Base-by-base conservation (phyloP, 2,113 vertebrate genomes). In the Siniperca knerii region DNA sequence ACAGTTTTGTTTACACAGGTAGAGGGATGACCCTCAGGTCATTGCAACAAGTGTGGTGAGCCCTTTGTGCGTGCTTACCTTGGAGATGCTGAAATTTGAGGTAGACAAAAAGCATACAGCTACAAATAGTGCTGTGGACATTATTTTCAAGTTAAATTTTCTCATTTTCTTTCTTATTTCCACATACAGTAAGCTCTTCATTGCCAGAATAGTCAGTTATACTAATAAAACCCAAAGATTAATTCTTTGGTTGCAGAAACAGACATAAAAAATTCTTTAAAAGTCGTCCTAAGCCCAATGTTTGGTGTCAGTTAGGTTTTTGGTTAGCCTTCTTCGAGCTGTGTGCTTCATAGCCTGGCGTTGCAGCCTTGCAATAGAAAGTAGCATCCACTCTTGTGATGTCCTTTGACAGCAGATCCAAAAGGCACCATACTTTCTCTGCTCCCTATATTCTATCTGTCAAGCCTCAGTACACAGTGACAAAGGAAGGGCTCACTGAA, bases 1-100 rank as follows among this genome's bases (percentile, higher is more conserved):
- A 88, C 85, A 84, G 84, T 50, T 82, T 85, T 92, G 91, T 94
- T 94, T 93, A 93, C 91, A 92, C 84, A 76, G 82, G 87, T 87
- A 69, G 33, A 85, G 12, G 40, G 46, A 58, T 69, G 92, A 94
- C 90, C 92, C 68, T 5, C 57, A 85, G 85, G 91, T 90, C 90
- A 89, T 25, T 13, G 0, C 75, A 73, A 75, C 72, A 64, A 79
- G 52, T 65, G 71, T 29, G 29, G 35, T 2, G 65, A 77, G 71
- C 33, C 52, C n/a, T 88, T 70, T n/a, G 60, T 72, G 6, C 74
- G 61, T 86, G 89, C 61, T 69, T 48, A 20, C 21, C 42, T 64
- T 9, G 13, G 54, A 62, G 48, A 75, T 40, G 71, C n/a, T 72
- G 35, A 66, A 25, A 82, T 88, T 81, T 86, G 18, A 71, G 48